Evolutionary conservation across 2,113 vertebrate genomes (phyloP).

Genomic region (Notechis scutatus): DNA sequence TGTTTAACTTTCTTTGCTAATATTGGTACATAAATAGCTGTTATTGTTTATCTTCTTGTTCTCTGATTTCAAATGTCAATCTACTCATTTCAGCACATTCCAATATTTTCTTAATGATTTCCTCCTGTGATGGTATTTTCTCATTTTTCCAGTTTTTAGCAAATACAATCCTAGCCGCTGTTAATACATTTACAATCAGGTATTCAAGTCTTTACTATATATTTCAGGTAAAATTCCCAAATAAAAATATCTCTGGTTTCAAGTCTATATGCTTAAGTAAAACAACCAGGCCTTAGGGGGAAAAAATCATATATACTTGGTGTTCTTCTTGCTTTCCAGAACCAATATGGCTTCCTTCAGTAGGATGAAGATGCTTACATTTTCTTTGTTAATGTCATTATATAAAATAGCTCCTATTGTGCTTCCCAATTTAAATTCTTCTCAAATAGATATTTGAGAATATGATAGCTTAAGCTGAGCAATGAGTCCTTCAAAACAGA

Average conservation of each 20-base stretch:
- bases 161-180: too few species aligned
- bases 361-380: constrained; percentile 48
- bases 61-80: too few species aligned
- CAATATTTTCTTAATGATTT: too few species aligned
- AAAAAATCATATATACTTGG: not conserved
- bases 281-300: not conserved
- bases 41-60: not conserved
- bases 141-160: too few species aligned
- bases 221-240: not conserved
- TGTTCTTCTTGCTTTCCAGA: constrained; percentile 39
- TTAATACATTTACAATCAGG: too few species aligned
- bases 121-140: too few species aligned
- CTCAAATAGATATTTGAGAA: not conserved
- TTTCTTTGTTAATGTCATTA: not conserved
- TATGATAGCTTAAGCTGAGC: not conserved
- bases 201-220: too few species aligned
- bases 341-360: constrained; percentile 67
- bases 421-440: not conserved
- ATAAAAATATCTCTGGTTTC: not conserved
- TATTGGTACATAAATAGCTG: not conserved
- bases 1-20: not conserved
- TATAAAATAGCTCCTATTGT: not conserved
- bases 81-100: too few species aligned
- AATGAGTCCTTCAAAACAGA: not conserved
- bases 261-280: not conserved